Conservation (phyloP, 2,888 invertebrate species). For the Pachliopta kotzebuea region DNA sequence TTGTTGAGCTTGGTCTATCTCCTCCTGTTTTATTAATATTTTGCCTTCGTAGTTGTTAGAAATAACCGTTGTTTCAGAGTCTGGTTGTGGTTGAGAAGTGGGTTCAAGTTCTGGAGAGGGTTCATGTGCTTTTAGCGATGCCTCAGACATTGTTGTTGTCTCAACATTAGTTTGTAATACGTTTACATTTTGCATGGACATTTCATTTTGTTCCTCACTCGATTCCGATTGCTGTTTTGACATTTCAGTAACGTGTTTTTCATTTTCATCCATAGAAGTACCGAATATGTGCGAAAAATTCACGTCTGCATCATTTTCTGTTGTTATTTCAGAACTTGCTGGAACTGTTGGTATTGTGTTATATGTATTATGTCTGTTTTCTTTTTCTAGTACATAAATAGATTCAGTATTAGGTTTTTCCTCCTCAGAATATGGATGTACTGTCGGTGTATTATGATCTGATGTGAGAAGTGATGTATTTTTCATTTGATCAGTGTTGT, state of each 20-base stretch:
- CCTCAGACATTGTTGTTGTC: slow-evolving; percentile 30
- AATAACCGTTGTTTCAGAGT: slow-evolving; percentile 29
- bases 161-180: slow-evolving; percentile 40
- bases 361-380: slow-evolving; percentile 43
- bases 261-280: slow-evolving; percentile 39
- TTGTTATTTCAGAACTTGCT: slow-evolving; percentile 47
- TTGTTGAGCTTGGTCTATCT: slow-evolving; percentile 37
- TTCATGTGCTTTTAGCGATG: slow-evolving; percentile 37
- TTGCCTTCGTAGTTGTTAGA: slow-evolving; percentile 7
- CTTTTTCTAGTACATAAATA: slow-evolving; percentile 36
- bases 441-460: slow-evolving; percentile 46
- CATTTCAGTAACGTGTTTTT: slow-evolving; percentile 37
- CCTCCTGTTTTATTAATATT: slow-evolving; percentile 34
- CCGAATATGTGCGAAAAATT: slow-evolving; percentile 61
- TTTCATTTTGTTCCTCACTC: slow-evolving; percentile 43
- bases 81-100: slow-evolving; percentile 38
- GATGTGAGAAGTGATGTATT: slow-evolving; percentile 41
- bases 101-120: slow-evolving; percentile 38
- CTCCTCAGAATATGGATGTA: slow-evolving; percentile 41
- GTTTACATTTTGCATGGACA: slow-evolving; percentile 32
- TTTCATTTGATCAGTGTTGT: slow-evolving; percentile 40
- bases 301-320: slow-evolving; percentile 52
- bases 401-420: slow-evolving; percentile 47
- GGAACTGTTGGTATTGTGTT: slow-evolving; percentile 61
- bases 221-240: slow-evolving; percentile 37